phyloP scores from a whole-genome alignment of 2,797 vertebrate genomes.

The Chloroceryle amazona region DNA sequence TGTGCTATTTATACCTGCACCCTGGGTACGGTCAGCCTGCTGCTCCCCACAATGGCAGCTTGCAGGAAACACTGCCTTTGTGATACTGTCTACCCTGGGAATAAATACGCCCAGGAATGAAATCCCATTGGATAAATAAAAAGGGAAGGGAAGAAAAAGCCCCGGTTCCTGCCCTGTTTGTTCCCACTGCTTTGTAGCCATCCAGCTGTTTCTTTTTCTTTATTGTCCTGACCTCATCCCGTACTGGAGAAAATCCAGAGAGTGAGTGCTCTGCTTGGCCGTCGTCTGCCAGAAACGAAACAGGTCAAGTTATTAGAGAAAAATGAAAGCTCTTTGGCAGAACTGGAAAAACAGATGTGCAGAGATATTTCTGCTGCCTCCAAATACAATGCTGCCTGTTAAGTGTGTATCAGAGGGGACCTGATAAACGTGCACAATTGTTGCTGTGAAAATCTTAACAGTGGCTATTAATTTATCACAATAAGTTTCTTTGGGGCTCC shows the following conservation, averaged over 20 bases:
- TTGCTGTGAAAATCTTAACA: neutral
- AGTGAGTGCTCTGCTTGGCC: slow-evolving; percentile 37
- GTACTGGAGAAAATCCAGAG: slow-evolving; percentile 64
- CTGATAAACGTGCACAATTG: neutral
- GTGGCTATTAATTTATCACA: slow-evolving; percentile 15
- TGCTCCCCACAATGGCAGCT: neutral
- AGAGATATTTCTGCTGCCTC: slow-evolving; percentile 37
- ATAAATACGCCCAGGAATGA: neutral
- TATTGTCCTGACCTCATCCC: slow-evolving; percentile 59
- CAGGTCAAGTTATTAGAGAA: slow-evolving; percentile 77
- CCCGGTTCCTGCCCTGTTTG: slow-evolving; percentile 30
- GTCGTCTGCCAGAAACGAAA: slow-evolving; percentile 70
- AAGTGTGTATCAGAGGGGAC: neutral
- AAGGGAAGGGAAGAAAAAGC: slow-evolving; percentile 41
- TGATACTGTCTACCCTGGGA: neutral
- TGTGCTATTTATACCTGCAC: slow-evolving; percentile 26
- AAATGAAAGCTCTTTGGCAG: slow-evolving; percentile 73
- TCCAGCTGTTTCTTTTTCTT: slow-evolving; percentile 56
- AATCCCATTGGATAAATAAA: slow-evolving; percentile 29
- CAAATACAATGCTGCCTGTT: neutral
- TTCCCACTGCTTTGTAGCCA: slow-evolving; percentile 30
- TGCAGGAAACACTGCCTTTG: slow-evolving; percentile 14
- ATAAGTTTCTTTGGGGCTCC: neutral
- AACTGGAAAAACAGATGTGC: slow-evolving; percentile 80
- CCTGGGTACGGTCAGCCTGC: neutral